A percentile compares a stretch with the other conserved stretches of the same genome.
Conservation (phyloP, 2,113 vertebrate species). For the Condylura cristata region DNA sequence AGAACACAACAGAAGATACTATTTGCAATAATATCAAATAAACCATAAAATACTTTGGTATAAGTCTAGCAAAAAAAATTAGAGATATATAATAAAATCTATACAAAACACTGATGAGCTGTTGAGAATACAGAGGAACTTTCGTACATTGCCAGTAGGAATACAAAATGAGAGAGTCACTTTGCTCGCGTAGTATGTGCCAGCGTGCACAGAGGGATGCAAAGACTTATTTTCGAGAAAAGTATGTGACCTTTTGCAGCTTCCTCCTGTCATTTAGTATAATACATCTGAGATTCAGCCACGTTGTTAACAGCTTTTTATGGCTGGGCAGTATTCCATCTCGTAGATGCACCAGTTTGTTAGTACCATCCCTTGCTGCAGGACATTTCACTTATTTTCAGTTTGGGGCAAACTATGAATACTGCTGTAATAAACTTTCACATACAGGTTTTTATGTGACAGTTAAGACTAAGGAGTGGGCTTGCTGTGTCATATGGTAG, state of each 20-base stretch:
- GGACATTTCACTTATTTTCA: not conserved
- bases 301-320: not conserved
- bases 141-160: not conserved
- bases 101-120: not conserved
- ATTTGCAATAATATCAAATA: not conserved
- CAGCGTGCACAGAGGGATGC: no score
- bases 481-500: slow-evolving; percentile 45
- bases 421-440: slow-evolving; percentile 7
- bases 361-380: not conserved
- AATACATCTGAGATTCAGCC: not conserved
- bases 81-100: not conserved
- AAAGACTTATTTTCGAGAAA: no score
- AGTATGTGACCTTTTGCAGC: not conserved
- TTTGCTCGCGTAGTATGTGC: not conserved
- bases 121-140: not conserved
- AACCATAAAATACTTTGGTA: not conserved
- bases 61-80: not conserved
- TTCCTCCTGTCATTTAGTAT: not conserved
- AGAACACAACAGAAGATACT: not conserved
- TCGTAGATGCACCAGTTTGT: slow-evolving; percentile 19
- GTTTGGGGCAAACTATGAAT: not conserved
- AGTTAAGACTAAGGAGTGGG: not conserved
- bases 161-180: not conserved
- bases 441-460: not conserved
- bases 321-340: slow-evolving; percentile 15